Percentiles rank a stretch among this genome's conserved stretches.
phyloP scores from a whole-genome alignment of 2,797 vertebrate genomes.

The Scarus forsteni region DNA sequence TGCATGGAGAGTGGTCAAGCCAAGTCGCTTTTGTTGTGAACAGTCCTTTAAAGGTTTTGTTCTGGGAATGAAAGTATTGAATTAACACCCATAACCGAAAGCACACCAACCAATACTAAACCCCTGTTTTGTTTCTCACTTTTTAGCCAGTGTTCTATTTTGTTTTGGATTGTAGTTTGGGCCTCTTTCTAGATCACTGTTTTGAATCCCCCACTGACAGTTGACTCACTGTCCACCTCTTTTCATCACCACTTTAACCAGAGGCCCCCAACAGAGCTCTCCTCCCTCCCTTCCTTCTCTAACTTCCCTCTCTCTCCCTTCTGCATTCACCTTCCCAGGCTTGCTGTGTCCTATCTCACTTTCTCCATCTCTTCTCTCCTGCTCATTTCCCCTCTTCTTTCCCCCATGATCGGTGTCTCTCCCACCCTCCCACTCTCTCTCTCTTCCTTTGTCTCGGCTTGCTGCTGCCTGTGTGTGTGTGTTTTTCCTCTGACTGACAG shows the following conservation, averaged over 20 bases:
- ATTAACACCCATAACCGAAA: no score
- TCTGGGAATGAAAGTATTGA: no score
- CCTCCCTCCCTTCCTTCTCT: not conserved
- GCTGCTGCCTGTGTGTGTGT: constrained; percentile 39
- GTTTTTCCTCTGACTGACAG: constrained; percentile 64
- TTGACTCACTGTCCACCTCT: constrained; percentile 23
- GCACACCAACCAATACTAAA: no score
- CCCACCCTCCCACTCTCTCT: constrained; percentile 66
- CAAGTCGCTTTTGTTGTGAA: no score
- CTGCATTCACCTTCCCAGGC: constrained; percentile 44
- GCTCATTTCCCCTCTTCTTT: constrained; percentile 68
- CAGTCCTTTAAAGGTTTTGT: no score
- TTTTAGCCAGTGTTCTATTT: constrained; percentile 6
- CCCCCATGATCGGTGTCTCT: constrained; percentile 61
- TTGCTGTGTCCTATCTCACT: constrained; percentile 53
- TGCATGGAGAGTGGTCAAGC: no score
- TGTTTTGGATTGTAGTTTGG: constrained; percentile 22
- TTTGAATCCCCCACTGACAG: constrained; percentile 25
- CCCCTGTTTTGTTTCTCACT: no score
- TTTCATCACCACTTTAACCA: constrained; percentile 42
- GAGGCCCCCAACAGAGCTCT: constrained; percentile 31
- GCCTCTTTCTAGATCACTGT: constrained; percentile 3
- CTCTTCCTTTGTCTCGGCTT: constrained; percentile 79
- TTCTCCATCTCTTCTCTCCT: constrained; percentile 70
- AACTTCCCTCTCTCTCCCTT: constrained; percentile 24